Evolutionary conservation across 2,888 invertebrate genomes (phyloP), one percentile per base, ranked within the genome.

Genomic region (Acronicta leporina): DNA sequence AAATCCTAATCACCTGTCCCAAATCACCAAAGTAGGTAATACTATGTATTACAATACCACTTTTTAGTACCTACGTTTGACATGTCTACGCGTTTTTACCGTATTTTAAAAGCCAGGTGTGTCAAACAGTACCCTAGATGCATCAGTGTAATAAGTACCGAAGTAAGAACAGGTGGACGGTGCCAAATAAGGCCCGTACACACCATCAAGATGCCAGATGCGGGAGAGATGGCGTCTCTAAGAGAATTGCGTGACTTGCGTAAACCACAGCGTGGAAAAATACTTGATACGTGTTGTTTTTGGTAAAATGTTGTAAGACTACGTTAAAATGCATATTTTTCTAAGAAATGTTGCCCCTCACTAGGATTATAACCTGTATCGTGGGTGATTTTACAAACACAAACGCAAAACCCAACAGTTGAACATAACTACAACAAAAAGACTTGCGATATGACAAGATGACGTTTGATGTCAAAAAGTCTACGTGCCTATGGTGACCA

Each of bases 91-190:
- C 11, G 10, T 33, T 33, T 33, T 33, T 10, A 3, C 4, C 11
- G 10, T 11, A 33, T 33, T 11, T 33, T 33, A 35, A 43, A 38
- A 52, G 27, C 25, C 27, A 35, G 38, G 11, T 27, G 33, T 25
- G 30, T 45, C 44, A 49, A n/a, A 35, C 14, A 16, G 41, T 20
- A 30, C 11, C 20, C 60, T 58, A 72, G 65, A 63, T 75, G 68
- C 58, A 42, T 57, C 54, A 15, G 40, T 33, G 13, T 56, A 70
- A 56, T 70, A 43, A 43, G 43, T n/a, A 64, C 57, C 59, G 45
- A 57, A 63, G 44, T 30, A 14, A 63, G 62, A 73, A 73, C 76
- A 75, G 76, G 73, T 75, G 73, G 56, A 70, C 70, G 58, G 66
- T 56, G 45, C 70, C 67, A 63, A 75, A 75, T 73, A 75, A 69